phyloP scores from a whole-genome alignment of 2,113 vertebrate species.

The Xerus inauris region DNA sequence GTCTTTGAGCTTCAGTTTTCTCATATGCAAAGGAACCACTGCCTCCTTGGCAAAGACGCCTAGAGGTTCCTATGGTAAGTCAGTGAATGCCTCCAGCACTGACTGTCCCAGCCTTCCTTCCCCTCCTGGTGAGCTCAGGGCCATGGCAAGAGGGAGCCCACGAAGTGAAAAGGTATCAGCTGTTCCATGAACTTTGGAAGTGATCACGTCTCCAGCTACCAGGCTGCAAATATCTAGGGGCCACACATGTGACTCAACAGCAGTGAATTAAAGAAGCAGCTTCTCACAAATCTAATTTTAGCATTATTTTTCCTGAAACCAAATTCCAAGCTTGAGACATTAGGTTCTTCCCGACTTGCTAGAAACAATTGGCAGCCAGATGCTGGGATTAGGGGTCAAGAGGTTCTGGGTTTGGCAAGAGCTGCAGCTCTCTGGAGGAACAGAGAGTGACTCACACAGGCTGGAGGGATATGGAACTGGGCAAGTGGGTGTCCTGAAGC shows the following conservation, averaged over 20 bases:
- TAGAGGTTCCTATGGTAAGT: neutral
- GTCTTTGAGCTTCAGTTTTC: neutral
- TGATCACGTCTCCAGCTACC: neutral
- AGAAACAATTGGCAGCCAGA: conserved; percentile 64
- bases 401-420: neutral
- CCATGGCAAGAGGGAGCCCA: accelerated
- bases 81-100: no score
- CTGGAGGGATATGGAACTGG: no score
- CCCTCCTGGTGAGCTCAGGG: neutral
- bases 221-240: conserved; percentile 52
- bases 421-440: conserved; percentile 51
- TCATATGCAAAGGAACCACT: neutral
- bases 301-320: conserved; percentile 64
- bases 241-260: conserved; percentile 48
- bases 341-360: conserved; percentile 9
- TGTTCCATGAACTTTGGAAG: conserved; percentile 30
- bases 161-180: conserved; percentile 44
- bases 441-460: accelerated
- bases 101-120: accelerated
- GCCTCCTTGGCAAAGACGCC: neutral
- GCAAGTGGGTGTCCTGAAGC: neutral
- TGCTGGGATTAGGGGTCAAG: conserved; percentile 30
- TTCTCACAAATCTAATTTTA: neutral
- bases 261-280: conserved; percentile 63
- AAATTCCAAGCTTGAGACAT: conserved; percentile 68